Conservation (phyloP, 2,113 vertebrate species). For the Cricetomys ansorgei region DNA sequence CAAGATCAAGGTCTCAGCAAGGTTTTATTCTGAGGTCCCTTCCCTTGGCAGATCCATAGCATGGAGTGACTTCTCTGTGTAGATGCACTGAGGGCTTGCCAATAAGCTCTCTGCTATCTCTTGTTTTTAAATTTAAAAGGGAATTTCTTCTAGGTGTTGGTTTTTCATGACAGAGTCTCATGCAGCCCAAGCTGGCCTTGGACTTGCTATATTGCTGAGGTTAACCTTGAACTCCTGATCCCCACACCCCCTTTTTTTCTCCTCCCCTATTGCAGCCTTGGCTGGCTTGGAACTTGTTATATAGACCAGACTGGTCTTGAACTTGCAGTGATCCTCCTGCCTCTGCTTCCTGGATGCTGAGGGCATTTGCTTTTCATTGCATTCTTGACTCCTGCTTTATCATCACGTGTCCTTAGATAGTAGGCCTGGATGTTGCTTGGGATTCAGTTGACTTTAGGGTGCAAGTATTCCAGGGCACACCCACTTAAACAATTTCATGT, state of each 20-base stretch:
- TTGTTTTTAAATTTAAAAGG: not conserved
- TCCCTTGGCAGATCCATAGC: not conserved
- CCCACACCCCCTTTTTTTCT: too few relatives aligned
- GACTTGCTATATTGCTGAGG: not conserved
- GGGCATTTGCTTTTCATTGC: not conserved
- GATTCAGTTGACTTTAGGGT: not conserved
- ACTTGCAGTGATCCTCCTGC: not conserved
- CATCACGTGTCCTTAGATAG: not conserved
- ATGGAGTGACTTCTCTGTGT: not conserved
- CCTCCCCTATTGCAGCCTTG: not conserved
- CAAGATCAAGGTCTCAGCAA: not conserved
- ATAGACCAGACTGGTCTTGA: not conserved
- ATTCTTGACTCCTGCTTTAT: not conserved
- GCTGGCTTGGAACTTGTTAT: not conserved
- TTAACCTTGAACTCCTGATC: not conserved
- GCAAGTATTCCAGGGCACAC: not conserved
- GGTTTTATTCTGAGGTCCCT: not conserved
- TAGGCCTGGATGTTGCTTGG: not conserved
- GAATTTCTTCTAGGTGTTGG: not conserved
- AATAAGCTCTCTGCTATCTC: not conserved
- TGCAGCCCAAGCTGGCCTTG: not conserved
- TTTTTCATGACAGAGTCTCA: not conserved
- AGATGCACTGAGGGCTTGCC: fast-evolving
- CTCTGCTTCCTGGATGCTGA: not conserved
- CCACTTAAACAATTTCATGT: not conserved